These are phyloP conservation scores for Vespertilio murinus DNA, from an alignment of 2,797 vertebrate genomes.

Conservation along the genomic window DNA sequence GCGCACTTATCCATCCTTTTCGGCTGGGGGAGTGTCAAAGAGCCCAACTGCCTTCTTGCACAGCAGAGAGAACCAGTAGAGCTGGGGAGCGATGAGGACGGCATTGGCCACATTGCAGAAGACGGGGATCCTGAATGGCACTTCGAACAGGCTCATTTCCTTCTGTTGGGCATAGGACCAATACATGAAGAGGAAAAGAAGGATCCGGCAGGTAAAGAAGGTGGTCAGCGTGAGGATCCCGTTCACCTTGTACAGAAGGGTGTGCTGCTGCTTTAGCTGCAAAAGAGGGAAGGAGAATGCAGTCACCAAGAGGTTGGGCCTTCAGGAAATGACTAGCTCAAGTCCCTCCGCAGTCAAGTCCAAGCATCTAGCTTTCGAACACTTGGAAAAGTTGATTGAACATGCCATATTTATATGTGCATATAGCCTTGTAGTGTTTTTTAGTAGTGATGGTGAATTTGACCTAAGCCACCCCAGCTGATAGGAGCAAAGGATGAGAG, in stretches of 20 bases:
- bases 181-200: slow-evolving; percentile 98
- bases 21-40: slow-evolving; percentile 80
- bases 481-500: not conserved
- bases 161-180: slow-evolving; percentile 90
- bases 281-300: slow-evolving; percentile 15
- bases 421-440: not conserved
- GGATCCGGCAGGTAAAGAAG: slow-evolving; percentile 95
- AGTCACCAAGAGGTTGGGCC: not conserved
- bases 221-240: slow-evolving; percentile 92
- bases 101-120: slow-evolving; percentile 91
- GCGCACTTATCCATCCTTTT: slow-evolving; percentile 76
- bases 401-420: not conserved
- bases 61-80: slow-evolving; percentile 98
- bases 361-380: not conserved
- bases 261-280: slow-evolving; percentile 91
- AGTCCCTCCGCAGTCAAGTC: not conserved
- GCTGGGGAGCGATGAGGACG: slow-evolving; percentile 94
- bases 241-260: slow-evolving; percentile 93
- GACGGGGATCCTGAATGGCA: slow-evolving; percentile 93
- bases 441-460: not conserved
- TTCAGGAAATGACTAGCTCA: not conserved
- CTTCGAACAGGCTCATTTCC: slow-evolving; percentile 88
- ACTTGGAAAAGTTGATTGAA: not conserved
- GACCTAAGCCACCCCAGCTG: not conserved
- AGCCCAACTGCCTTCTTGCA: slow-evolving; percentile 93